These are phyloP conservation scores for Austrolebias charrua DNA, from an alignment of 2,797 vertebrate genomes.

Conservation along the genomic window DNA sequence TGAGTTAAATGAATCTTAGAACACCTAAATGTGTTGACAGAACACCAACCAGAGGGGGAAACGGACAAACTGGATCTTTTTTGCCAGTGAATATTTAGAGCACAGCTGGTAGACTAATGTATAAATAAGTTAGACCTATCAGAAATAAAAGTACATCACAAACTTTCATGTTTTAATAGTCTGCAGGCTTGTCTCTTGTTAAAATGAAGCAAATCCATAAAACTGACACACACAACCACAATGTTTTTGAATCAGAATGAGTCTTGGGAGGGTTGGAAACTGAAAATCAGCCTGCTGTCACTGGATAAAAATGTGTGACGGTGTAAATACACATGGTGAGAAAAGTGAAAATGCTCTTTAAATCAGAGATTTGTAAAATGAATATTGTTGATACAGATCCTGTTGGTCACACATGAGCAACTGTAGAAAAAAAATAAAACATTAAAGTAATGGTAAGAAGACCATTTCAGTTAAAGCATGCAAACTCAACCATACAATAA, in stretches of 20 bases:
- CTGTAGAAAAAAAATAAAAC: conserved; percentile 3
- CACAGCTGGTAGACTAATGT: not conserved
- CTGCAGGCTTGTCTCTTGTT: not conserved
- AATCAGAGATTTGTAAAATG: not conserved
- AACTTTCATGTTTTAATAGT: not conserved
- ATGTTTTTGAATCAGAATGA: not conserved
- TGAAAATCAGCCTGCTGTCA: conserved; percentile 2
- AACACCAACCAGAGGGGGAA: not conserved
- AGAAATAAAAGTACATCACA: not conserved
- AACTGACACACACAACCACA: conserved; percentile 1
- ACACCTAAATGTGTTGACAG: not conserved
- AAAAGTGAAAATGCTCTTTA: conserved; percentile 2
- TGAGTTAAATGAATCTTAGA: not conserved
- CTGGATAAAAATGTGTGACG: not conserved
- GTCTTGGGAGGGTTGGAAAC: not conserved
- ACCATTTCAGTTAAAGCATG: not conserved
- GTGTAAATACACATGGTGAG: conserved; percentile 2
- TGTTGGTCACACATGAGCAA: not conserved
- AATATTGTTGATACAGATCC: not conserved
- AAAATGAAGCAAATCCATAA: conserved; percentile 1
- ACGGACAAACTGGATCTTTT: not conserved
- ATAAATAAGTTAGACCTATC: not conserved
- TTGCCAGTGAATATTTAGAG: not conserved
- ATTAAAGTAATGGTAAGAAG: not conserved
- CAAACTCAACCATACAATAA: not conserved